Evolutionary conservation across 1,140 invertebrate genomes (phyloP), one percentile per base, ranked within the genome.

Genomic region (Zaprionus africanus): DNA sequence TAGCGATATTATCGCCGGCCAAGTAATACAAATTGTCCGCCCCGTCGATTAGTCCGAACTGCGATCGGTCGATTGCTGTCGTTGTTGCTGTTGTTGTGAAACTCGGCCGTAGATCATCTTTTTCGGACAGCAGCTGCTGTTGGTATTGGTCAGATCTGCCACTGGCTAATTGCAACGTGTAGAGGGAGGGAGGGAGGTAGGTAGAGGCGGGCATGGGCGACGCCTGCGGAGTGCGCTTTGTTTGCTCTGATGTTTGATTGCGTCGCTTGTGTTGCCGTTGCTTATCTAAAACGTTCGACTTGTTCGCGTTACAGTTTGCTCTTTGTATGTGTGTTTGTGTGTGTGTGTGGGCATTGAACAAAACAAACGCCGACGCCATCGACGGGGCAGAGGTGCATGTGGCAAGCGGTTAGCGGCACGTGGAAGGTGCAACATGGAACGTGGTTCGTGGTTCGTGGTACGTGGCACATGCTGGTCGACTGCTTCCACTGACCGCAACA

Each of bases 401-500:
- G 38, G 22, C 41, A 56, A 5, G 54, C 46, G 41, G 41, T 38
- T 15, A 13, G 13, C 36, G 28, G 56, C 56, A 68, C 22, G 70
- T 17, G 60, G 46, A 51, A 59, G 19, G 51, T 38, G 49, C 38
- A 28, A 63, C 38, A 57, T n/a, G 46, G 58, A 62, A 59, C 41
- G 41, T 43, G 41, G 41, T 31, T 4, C 43, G 72, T 63, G 41
- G 41, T 31, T 3, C 43, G 72, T 63, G 68, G 78, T 56, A 59
- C 26, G 62, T 17, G 51, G 43, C 36, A 15, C 68, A 83, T 87
- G 78, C 78, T 81, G 78, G 80, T 66, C 59, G 70, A 79, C 54
- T 75, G 82, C 7, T n/a, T 28, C 61, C 75, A 88, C 57, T 84
- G 84, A 90, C 84, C 84, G 81, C 84, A 88, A 88, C 84, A 88